Conservation (phyloP, 2,797 vertebrate species). For the Jordanella pulchra region DNA sequence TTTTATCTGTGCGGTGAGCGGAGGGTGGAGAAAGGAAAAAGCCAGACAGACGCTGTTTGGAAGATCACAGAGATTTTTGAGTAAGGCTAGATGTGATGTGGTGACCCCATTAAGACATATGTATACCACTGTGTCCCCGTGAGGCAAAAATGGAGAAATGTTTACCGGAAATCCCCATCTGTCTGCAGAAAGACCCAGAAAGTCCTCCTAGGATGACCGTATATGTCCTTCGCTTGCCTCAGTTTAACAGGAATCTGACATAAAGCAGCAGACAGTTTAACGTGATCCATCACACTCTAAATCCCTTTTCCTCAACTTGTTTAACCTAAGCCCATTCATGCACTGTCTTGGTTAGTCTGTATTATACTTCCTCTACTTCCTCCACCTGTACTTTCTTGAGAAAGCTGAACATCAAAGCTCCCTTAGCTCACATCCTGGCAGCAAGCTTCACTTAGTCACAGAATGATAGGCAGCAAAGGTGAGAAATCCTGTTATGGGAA, state of each 20-base stretch:
- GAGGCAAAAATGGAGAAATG: slow-evolving; percentile 36
- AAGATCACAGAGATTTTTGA: slow-evolving; percentile 54
- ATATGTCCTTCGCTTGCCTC: slow-evolving; percentile 6
- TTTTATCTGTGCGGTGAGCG: slow-evolving; percentile 57
- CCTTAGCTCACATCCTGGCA: slow-evolving; percentile 13
- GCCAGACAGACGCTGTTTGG: slow-evolving; percentile 36
- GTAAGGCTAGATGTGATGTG: slow-evolving; percentile 62
- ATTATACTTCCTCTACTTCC: slow-evolving; percentile 5
- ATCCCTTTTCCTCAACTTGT: slow-evolving; percentile 4
- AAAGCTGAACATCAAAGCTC: slow-evolving; percentile 1
- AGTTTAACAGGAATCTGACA: slow-evolving; percentile 15
- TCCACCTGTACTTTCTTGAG: not conserved
- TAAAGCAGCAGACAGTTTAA: slow-evolving; percentile 10
- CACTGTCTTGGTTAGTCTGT: not conserved
- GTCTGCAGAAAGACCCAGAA: slow-evolving; percentile 40
- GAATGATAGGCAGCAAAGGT: slow-evolving; percentile 3
- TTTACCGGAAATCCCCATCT: slow-evolving; percentile 57
- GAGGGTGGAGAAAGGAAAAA: slow-evolving; percentile 44
- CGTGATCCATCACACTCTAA: not conserved
- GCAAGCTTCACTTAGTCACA: slow-evolving; percentile 11
- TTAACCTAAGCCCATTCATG: slow-evolving; percentile 4
- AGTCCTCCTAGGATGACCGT: not conserved
- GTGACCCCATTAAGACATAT: slow-evolving; percentile 52
- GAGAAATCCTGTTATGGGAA: slow-evolving; percentile 11
- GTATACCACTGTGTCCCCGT: slow-evolving; percentile 48